Conservation (phyloP, 1,140 invertebrate species). For the Drosophila virilis region DNA sequence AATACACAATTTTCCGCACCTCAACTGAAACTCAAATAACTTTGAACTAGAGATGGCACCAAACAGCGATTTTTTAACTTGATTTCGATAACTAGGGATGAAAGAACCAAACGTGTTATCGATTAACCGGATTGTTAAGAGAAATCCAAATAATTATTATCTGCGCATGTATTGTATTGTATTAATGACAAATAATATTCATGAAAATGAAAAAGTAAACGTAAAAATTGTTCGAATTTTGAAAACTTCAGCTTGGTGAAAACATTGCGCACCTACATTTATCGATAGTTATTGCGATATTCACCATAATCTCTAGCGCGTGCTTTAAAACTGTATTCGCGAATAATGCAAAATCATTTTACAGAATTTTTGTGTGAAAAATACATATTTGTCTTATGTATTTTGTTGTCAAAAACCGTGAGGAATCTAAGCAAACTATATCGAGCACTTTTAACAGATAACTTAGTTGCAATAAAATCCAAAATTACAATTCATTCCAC, state of each 20-base stretch:
- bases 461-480: constrained; percentile 33
- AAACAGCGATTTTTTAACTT: background rate
- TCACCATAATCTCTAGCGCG: background rate
- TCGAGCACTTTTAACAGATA: constrained; percentile 33
- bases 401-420: constrained; percentile 21
- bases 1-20: constrained; percentile 6
- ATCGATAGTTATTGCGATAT: constrained; percentile 3
- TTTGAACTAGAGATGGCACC: constrained; percentile 5
- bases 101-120: background rate
- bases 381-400: constrained; percentile 36
- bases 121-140: background rate
- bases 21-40: constrained; percentile 26
- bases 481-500: constrained; percentile 7
- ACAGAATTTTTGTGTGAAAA: constrained; percentile 28
- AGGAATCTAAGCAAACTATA: constrained; percentile 49
- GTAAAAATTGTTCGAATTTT: no score
- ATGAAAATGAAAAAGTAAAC: no score
- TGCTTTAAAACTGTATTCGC: background rate
- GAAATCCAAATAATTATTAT: no score
- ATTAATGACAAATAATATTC: no score
- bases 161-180: no score
- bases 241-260: no score
- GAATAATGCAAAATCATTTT: background rate
- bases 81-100: background rate
- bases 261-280: no score